A percentile compares a stretch with the other conserved stretches of the same genome.
Conservation (phyloP, 2,797 vertebrate species). For the Diplodus sargus region DNA sequence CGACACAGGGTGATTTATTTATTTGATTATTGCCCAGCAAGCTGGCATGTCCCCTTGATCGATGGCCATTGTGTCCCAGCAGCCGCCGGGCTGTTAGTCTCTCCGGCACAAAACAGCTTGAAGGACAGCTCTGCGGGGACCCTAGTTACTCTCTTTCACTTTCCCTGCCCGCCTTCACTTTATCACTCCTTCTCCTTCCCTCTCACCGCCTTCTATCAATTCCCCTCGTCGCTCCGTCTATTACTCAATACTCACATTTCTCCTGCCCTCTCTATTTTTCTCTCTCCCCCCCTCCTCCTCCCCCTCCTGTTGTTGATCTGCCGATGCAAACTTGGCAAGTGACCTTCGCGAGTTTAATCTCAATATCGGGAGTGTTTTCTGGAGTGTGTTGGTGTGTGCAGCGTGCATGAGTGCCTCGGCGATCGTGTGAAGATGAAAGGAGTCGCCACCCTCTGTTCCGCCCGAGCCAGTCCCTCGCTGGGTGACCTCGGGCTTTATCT, state of each 20-base stretch:
- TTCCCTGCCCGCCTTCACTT: constrained; percentile 63
- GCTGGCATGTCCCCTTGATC: constrained; percentile 75
- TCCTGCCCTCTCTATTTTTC: constrained; percentile 31
- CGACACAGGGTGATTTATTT: constrained; percentile 76
- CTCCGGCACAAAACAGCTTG: constrained; percentile 70
- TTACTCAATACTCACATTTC: constrained; percentile 44
- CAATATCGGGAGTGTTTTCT: constrained; percentile 38
- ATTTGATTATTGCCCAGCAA: constrained; percentile 82
- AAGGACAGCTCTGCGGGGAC: constrained; percentile 74
- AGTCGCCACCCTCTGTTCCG: constrained; percentile 64
- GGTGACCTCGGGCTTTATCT: constrained; percentile 75
- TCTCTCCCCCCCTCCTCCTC: neutral
- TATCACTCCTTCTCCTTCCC: constrained; percentile 49
- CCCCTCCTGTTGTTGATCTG: constrained; percentile 31
- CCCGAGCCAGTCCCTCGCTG: constrained; percentile 57
- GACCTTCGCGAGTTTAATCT: constrained; percentile 73
- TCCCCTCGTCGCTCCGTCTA: constrained; percentile 29
- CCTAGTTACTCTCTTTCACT: constrained; percentile 70
- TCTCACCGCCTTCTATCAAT: constrained; percentile 41
- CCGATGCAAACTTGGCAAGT: constrained; percentile 60
- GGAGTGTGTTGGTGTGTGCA: constrained; percentile 53
- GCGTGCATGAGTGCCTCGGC: constrained; percentile 54
- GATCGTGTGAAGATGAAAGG: constrained; percentile 71
- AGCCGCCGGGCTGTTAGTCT: constrained; percentile 68
- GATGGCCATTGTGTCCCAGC: constrained; percentile 74